Evolutionary conservation across 2,113 vertebrate species (phyloP), one percentile per base, ranked within the genome.

Genomic region (Peromyscus californicus): DNA sequence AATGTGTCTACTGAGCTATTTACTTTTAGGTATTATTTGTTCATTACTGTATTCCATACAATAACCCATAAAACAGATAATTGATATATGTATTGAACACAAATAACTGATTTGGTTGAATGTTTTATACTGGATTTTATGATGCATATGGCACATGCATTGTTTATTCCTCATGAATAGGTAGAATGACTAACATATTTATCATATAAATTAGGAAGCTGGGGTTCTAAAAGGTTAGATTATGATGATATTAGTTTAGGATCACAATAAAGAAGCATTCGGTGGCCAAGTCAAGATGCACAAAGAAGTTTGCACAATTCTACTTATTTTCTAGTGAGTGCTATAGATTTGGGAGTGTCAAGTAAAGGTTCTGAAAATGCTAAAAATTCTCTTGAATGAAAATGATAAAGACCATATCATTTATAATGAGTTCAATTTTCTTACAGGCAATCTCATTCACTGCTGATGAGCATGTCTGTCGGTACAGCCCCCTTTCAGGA

Each of bases 331-430:
- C 65, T 24, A 36, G 8, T 42, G 36, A 96, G 39, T 51, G n/a
- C 8, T 69, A 12, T 80, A 75, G 65, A 61, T 74, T 69, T 95
- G 45, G 29, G 51, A 63, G 10, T n/a, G 42, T 75, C n/a, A 65
- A 59, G 61, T 12, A 61, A 31, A 72, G 83, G 6, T 93, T 93
- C 39, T 72, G 36, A 80, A 95, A 90, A 59, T 17, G 33, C 57
- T 88, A 63, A 39, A 92, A 63, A 36, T 59, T 79, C 36, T 80
- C 63, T 78, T 85, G 45, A 90, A 88, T 70, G 54, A 96, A 96
- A 95, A 89, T 95, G 12, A 57, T n/a, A 86, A 86, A 72, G 45
- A 85, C 6, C 6, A 79, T 65, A 85, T 92, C n/a, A 93, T 54
- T n/a, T 69, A 45, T 72, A 89, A 79, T 59, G 22, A 65, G 79